A percentile compares a stretch with the other conserved stretches of the same genome.
phyloP scores from a whole-genome alignment of 2,888 invertebrate genomes.

The Cheilosia variabilis region DNA sequence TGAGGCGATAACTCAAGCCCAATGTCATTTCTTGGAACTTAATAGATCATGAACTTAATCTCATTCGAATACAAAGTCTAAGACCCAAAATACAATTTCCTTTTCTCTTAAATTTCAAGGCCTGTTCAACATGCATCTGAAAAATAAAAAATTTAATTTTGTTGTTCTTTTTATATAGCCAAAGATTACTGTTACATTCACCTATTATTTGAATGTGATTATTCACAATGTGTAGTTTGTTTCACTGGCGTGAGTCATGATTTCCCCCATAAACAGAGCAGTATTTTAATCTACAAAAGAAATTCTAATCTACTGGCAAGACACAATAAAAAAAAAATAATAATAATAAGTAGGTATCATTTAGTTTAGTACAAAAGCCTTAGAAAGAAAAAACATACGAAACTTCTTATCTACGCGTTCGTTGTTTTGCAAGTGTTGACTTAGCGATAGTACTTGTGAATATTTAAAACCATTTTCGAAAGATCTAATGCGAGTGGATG shows the following conservation, averaged over 20 bases:
- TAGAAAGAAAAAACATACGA: conserved; percentile 5
- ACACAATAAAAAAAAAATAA: neutral
- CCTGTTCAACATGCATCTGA: neutral
- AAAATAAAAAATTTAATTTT: no score
- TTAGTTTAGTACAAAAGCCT: neutral
- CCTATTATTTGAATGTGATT: neutral
- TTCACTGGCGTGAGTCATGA: conserved; percentile 8
- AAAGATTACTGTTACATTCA: neutral
- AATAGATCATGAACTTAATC: conserved; percentile 35
- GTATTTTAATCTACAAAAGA: conserved; percentile 14
- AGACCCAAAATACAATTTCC: conserved; percentile 13
- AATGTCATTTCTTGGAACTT: conserved; percentile 26
- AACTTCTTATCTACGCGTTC: conserved; percentile 7
- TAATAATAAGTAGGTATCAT: neutral
- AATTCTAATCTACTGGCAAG: conserved; percentile 14
- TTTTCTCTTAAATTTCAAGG: conserved; percentile 16
- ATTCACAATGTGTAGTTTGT: neutral
- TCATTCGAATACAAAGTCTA: conserved; percentile 30
- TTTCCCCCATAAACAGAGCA: neutral
- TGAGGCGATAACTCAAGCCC: conserved; percentile 38
- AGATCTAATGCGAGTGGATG: conserved; percentile 6
- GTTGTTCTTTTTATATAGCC: no score
- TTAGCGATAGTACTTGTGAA: conserved; percentile 19
- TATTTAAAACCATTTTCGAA: conserved; percentile 24
- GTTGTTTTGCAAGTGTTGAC: conserved; percentile 25